Percentiles rank a stretch among this genome's conserved stretches.
phyloP scores from a whole-genome alignment of 2,113 vertebrate genomes.

The Megatriorchis doriae region DNA sequence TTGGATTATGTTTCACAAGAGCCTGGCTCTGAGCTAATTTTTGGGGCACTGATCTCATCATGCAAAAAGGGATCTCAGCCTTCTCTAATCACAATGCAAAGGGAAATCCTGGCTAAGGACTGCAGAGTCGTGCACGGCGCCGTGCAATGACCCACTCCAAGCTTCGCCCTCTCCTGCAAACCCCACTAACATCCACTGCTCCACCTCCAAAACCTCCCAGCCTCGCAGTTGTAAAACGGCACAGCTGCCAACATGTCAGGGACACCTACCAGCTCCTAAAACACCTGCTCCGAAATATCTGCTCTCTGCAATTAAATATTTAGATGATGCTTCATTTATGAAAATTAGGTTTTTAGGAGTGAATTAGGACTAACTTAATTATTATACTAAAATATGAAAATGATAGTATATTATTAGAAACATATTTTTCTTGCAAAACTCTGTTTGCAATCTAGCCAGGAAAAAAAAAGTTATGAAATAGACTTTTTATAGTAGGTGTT shows the following conservation, averaged over 20 bases:
- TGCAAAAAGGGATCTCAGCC: neutral
- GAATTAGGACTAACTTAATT: constrained; percentile 61
- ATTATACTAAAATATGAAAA: constrained; percentile 48
- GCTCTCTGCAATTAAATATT: constrained; percentile 58
- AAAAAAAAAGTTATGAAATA: constrained; percentile 37
- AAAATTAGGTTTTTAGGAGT: constrained; percentile 50
- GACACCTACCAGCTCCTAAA: neutral
- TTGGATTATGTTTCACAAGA: neutral
- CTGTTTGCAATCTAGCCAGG: constrained; percentile 3
- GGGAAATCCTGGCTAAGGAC: too few relatives aligned
- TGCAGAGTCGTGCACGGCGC: fast-evolving
- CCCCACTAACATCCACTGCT: neutral
- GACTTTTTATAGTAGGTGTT: constrained; percentile 65
- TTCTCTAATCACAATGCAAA: neutral
- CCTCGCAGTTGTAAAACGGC: neutral
- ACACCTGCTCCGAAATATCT: constrained; percentile 27
- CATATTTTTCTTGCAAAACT: constrained; percentile 58
- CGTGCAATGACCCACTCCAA: neutral
- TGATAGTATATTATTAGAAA: constrained; percentile 59
- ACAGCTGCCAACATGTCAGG: neutral
- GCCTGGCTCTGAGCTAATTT: neutral
- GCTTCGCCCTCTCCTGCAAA: neutral
- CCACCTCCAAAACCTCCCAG: neutral
- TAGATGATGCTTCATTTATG: constrained; percentile 37
- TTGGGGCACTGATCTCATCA: neutral